A percentile compares a stretch with the other conserved stretches of the same genome.
phyloP scores from a whole-genome alignment of 2,888 invertebrate genomes.

The Dynastes tityus region DNA sequence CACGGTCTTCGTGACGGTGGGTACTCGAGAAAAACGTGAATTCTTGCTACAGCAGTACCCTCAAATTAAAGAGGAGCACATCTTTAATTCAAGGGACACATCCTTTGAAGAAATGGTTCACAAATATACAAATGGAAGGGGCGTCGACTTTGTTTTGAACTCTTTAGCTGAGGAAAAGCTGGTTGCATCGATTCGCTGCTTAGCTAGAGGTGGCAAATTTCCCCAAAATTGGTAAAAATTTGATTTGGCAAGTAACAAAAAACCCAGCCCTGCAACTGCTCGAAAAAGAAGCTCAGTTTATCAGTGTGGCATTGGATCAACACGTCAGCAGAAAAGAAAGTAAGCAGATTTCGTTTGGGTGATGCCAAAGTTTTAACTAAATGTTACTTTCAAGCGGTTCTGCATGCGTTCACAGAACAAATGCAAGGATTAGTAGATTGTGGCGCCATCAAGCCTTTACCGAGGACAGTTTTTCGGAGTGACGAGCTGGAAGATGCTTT shows the following conservation, averaged over 20 bases:
- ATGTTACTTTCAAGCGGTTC: neutral
- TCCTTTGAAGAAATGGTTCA: conserved; percentile 91
- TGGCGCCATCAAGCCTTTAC: conserved; percentile 81
- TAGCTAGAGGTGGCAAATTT: conserved; percentile 78
- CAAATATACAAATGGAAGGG: conserved; percentile 85
- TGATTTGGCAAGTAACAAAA: conserved; percentile 82
- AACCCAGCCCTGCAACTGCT: conserved; percentile 74
- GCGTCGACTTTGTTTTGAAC: conserved; percentile 93
- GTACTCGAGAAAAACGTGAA: conserved; percentile 86
- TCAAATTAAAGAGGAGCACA: conserved; percentile 74
- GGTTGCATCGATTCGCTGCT: conserved; percentile 77
- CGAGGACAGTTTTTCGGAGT: conserved; percentile 76
- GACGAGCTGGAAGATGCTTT: conserved; percentile 83
- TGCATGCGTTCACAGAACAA: neutral
- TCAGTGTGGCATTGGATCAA: conserved; percentile 83
- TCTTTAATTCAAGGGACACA: conserved; percentile 90
- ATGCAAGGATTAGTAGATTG: conserved; percentile 57
- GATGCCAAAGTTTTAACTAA: neutral
- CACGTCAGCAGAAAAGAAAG: neutral
- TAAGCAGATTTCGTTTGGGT: neutral
- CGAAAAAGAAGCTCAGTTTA: conserved; percentile 73
- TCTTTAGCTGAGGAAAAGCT: conserved; percentile 93
- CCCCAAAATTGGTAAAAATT: conserved; percentile 91
- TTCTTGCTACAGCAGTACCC: conserved; percentile 90
- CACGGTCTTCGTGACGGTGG: conserved; percentile 91